Evolutionary conservation across 2,113 vertebrate species (phyloP).

Genomic region (Chamaea fasciata): DNA sequence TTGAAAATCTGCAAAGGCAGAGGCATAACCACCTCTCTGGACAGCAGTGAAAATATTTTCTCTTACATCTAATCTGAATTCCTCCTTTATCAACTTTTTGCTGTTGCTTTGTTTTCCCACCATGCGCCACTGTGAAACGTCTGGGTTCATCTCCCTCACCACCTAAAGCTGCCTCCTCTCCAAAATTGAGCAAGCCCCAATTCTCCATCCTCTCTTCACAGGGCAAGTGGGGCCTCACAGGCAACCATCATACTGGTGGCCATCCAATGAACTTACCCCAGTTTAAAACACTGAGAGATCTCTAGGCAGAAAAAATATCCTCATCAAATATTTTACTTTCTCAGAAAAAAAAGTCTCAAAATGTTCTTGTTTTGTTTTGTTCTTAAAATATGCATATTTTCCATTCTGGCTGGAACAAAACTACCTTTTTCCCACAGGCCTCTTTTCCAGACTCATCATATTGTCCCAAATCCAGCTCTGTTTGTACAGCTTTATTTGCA

Average conservation of each 20-base stretch:
- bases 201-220: neutral
- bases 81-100: neutral
- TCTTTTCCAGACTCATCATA: neutral
- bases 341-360: neutral
- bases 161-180: neutral
- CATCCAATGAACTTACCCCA: neutral
- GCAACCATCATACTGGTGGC: neutral
- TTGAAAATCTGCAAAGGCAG: neutral
- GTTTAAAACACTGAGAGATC: neutral
- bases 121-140: neutral
- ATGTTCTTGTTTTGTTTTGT: neutral
- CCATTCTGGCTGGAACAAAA: neutral
- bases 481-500: constrained; percentile 1
- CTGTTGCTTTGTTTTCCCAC: neutral
- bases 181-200: neutral
- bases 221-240: neutral
- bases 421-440: neutral
- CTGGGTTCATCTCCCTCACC: rapidly evolving
- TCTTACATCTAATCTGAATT: neutral
- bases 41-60: neutral
- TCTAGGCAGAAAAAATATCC: neutral
- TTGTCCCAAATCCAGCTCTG: neutral
- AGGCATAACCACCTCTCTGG: neutral
- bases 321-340: neutral
- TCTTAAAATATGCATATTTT: neutral